Conservation (phyloP, 2,797 vertebrate genomes). For the Gymnodraco acuticeps region DNA sequence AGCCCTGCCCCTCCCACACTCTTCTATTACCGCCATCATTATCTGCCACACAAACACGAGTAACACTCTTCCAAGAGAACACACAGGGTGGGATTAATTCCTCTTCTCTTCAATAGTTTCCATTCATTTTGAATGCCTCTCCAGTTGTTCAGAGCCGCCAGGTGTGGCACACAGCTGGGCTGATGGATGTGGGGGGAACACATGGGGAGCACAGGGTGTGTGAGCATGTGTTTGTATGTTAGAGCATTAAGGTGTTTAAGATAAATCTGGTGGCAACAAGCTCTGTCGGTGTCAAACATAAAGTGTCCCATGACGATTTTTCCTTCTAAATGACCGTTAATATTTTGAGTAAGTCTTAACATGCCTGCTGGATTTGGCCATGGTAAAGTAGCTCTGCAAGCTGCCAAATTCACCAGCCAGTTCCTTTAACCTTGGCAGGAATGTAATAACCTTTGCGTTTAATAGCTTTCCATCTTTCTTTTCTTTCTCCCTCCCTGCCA, state of each 20-base stretch:
- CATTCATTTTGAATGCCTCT: conserved; percentile 65
- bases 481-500: conserved; percentile 27
- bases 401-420: conserved; percentile 39
- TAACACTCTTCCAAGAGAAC: conserved; percentile 43
- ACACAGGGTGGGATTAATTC: conserved; percentile 46
- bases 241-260: conserved; percentile 24
- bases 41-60: conserved; percentile 60
- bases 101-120: conserved; percentile 40
- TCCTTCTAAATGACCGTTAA: conserved; percentile 22
- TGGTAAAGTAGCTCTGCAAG: conserved; percentile 15
- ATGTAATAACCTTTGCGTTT: conserved; percentile 54
- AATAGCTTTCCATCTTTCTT: conserved; percentile 40
- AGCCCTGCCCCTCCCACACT: conserved; percentile 45
- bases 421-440: conserved; percentile 55
- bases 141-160: conserved; percentile 54
- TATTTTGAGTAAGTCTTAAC: conserved; percentile 9
- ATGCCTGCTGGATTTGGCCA: background rate
- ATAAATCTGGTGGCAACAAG: conserved; percentile 1
- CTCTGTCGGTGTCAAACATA: background rate
- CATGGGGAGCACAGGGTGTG: conserved; percentile 25
- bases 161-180: conserved; percentile 66
- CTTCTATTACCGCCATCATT: conserved; percentile 56
- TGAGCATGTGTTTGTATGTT: conserved; percentile 18
- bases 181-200: conserved; percentile 45
- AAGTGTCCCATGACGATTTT: background rate